Conservation (phyloP, 1,140 invertebrate species). For the Tenebrio molitor region DNA sequence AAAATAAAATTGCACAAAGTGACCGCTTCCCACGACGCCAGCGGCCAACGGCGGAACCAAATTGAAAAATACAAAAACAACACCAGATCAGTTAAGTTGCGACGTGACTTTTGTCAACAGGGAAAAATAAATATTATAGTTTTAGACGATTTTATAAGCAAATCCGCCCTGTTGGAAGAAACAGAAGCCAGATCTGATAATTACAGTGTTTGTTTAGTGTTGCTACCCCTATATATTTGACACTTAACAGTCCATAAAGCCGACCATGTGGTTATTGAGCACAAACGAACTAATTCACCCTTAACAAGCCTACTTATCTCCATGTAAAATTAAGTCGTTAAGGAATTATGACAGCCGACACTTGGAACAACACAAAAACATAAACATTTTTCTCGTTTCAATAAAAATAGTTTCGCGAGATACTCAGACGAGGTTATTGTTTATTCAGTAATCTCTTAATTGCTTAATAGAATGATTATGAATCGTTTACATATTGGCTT, state of each 20-base stretch:
- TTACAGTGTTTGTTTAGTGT: constrained; percentile 29
- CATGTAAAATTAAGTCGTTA: background rate
- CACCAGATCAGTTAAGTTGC: no score
- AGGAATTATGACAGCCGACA: no score
- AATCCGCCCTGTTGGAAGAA: background rate
- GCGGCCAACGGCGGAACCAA: no score
- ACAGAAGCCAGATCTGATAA: constrained; percentile 18
- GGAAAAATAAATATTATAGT: no score
- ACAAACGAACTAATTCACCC: constrained; percentile 25
- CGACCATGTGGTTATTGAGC: constrained; percentile 3
- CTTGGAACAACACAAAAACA: background rate
- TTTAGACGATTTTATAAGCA: background rate
- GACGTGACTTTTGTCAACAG: no score
- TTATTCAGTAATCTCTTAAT: background rate
- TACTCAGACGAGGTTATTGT: no score
- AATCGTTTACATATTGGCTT: constrained; percentile 6
- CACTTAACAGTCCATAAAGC: constrained; percentile 33
- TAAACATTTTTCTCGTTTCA: background rate
- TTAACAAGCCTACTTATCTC: background rate
- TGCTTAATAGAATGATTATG: constrained; percentile 25
- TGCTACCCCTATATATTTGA: constrained; percentile 12
- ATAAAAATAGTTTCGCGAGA: no score
- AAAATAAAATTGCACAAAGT: constrained; percentile 31
- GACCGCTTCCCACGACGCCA: constrained; percentile 31
- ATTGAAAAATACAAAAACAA: no score